Base-by-base conservation (phyloP, 2,113 vertebrate genomes). In the Chionis minor region DNA sequence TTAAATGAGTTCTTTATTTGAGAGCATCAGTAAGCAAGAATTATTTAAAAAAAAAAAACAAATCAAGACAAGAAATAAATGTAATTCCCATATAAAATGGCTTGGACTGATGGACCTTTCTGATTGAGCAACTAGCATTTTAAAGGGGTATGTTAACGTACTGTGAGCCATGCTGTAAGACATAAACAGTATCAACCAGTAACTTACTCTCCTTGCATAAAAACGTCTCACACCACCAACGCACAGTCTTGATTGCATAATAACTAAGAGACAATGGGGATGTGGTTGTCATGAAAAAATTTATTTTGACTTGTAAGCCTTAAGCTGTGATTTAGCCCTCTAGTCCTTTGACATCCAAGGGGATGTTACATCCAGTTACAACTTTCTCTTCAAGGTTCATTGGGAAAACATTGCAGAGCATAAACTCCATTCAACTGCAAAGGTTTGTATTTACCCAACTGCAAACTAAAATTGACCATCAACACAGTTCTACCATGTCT, bases 1-100 rank as follows among this genome's bases (percentile, higher is more conserved):
- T 93, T 40, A 92, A 94, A 95, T 81, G 30, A 93, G 93, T 87
- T 90, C 94, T 97, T 74, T 85, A 90, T 90, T 94, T 9, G 12
- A 92, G 73, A 86, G 93, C 90, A 85, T 71, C 70, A 81, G 52
- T 81, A 79, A 90, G 35, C 47, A 20, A 78, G 30, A 86, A 69
- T 74, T 86, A 2, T 83, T 40, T 45, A 22, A 28, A 73, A 33
- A 35, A 33, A 66, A 79, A 30, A 10, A 3, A 49, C 65, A 77
- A 38, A 65, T 58, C 73, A 85, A 58, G 84, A 94, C 38, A 54
- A 88, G 71, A 92, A 95, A 77, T 56, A 87, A 71, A 62, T 75
- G 38, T 90, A 97, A 95, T 94, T 94, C 82, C 81, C 14, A 66
- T 66, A 66, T 40, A 84, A 87, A 95, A 86, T 56, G 45, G 52